Base-by-base conservation (phyloP, 2,113 vertebrate species). In the Condylura cristata region DNA sequence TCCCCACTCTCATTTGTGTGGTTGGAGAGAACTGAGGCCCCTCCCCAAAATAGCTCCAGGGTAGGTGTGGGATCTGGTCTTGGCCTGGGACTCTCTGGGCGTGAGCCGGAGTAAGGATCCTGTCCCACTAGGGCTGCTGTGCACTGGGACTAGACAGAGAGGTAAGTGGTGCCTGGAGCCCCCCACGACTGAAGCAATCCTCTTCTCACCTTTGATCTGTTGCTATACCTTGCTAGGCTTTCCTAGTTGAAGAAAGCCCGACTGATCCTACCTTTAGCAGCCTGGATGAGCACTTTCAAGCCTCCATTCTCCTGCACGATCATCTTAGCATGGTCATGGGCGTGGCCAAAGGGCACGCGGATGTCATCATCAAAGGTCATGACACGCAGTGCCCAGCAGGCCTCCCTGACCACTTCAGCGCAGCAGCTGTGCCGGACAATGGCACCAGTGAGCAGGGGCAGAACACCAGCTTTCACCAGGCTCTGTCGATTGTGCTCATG, bases 311-410 rank as follows among this genome's bases (percentile, higher is more conserved):
- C 99, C 72, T 98, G 72, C 56, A 99, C 99, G 0, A 99, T 99
- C 97, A 98, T 99, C 97, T 98, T 99, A 68, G 99, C 99, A 0
- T 99, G 99, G 53, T 99, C 99, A 0, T 99, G 99, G n/a, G 99
- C 99, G 0, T 99, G 98, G 0, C 99, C 99, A 7, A 99, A 99
- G 28, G 99, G 98, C 87, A 99, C 99, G 0, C 99, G 98, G 95
- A 99, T 98, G 85, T 99, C 99, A 1, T 99, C 99, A 0, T 99
- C 99, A 3, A 99, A 99, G 0, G 99, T 99, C 99, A 99, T 99
- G 94, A 99, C 16, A n/a, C 99, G 97, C 22, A 99, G 98, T 0
- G 99, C 98, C 0, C 95, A 90, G n/a, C 98, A 98, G 0, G 98
- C 99, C 24, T 98, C 98, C 32, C 98, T 98, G 13, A 99, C 98